Evolutionary conservation across 2,113 vertebrate species (phyloP), one percentile per base, ranked within the genome.

Genomic region (Cebidichthys violaceus): DNA sequence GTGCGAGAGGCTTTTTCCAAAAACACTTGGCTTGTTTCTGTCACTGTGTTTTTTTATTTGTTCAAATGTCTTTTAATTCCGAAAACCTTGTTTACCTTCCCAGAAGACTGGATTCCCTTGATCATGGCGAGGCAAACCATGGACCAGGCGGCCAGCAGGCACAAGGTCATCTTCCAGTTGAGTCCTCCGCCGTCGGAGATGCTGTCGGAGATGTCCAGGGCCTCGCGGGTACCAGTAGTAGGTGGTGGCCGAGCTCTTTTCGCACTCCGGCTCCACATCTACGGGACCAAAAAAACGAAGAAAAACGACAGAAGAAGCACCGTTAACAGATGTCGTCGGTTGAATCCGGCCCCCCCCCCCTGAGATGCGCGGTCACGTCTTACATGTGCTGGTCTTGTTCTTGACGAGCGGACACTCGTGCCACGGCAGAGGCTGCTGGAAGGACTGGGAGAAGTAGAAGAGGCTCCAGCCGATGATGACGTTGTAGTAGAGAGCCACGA

Each of bases 401-500:
- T 98, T 99, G 90, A 97, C 90, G 77, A 99, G 94, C 18, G 98
- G 97, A 92, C 98, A 99, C 79, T 99, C 97, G 31, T 99, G 94
- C 98, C 98, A 99, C 0, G 98, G 98, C 70, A 99, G 95, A 0
- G 98, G 98, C 31, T 98, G 96, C 91, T 99, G 98, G 94, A 99
- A 99, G 86, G 98, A 99, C 90, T 99, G 97, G 45, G 98, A 99
- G 93, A 99, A 99, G 88, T 99, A 99, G 94, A 98, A 99, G 52
- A 99, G 92, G 70, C 97, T 99, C 98, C 98, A 99, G 86, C 97
- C 95, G 87, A 99, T 99, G 94, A 99, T 99, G 92, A 99, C 98
- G 74, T 99, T 99, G 95, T 99, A 99, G 95, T 99, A 99, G 9
- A 99, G 96, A 5, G 97, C 97, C 92, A 99, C 98, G 67, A 99